Evolutionary conservation across 1,140 invertebrate genomes (phyloP).

Genomic region (Chymomyza costata): DNA sequence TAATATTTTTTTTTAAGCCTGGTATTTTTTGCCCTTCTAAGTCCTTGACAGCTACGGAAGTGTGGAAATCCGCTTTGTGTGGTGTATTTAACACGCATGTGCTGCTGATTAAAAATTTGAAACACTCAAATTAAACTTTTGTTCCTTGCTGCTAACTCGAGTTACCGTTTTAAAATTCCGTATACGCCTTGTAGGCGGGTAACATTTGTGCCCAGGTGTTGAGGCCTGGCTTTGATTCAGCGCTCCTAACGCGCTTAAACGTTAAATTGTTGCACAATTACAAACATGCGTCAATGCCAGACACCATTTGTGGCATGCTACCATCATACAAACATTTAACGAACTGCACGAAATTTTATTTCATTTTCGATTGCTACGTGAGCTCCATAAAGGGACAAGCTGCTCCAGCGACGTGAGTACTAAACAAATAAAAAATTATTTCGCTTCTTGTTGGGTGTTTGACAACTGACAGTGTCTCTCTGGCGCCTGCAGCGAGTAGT

Average conservation of each 20-base stretch:
- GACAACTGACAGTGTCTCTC: too few species aligned
- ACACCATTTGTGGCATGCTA: background rate
- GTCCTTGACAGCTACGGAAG: too few species aligned
- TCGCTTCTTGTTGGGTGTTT: background rate
- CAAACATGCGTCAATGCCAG: slow-evolving; percentile 26
- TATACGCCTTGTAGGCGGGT: background rate
- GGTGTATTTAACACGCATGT: too few species aligned
- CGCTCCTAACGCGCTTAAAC: slow-evolving; percentile 27
- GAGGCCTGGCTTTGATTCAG: slow-evolving; percentile 38
- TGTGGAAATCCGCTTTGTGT: too few species aligned
- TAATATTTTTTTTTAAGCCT: too few species aligned
- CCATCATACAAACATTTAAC: slow-evolving; percentile 6
- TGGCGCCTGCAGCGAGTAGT: too few species aligned
- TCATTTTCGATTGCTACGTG: slow-evolving; percentile 59
- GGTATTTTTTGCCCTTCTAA: background rate
- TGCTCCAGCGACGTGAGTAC: slow-evolving; percentile 45
- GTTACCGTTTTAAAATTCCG: too few species aligned
- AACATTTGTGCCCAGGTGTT: slow-evolving; percentile 25
- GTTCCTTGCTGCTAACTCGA: background rate
- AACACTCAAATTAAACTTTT: slow-evolving; percentile 3
- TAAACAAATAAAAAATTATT: slow-evolving; percentile 56
- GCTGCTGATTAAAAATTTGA: background rate
- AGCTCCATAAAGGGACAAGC: slow-evolving; percentile 23
- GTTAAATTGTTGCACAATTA: slow-evolving; percentile 44
- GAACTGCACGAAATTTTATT: slow-evolving; percentile 45